Base-by-base conservation (phyloP, 2,113 vertebrate species). In the Quiscalus mexicanus region DNA sequence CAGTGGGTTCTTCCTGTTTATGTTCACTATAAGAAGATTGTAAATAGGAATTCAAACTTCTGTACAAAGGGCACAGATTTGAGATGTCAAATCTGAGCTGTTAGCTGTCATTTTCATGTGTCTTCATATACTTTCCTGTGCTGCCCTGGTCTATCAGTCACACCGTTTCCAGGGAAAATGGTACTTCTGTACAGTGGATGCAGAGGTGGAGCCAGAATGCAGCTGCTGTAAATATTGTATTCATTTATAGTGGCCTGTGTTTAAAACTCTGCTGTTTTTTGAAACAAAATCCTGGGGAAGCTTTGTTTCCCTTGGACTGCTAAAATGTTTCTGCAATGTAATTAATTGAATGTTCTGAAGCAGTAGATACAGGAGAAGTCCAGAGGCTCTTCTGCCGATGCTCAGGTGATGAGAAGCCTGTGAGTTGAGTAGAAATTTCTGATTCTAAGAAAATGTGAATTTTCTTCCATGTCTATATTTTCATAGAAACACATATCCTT, bases 401-500 rank as follows among this genome's bases (percentile, higher is more conserved):
- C 73, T 83, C 28, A 65, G 52, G 78, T 91, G 75, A 24, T 35
- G 90, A 92, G 82, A 73, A 95, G 47, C 9, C 20, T 78, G 33
- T 11, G 31, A 91, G 25, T 49, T 3, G 33, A 94, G 58, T 75
- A 97, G 74, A 87, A 95, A 92, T 71, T 89, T 84, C 71, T 91
- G 56, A 76, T 81, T 96, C 83, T 93, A 95, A 74, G 69, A 73
- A 95, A 94, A 82, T 33, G 27, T 59, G 68, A 71, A 42, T 93
- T 95, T 91, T 93, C 59, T 91, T 87, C 13, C 24, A 30, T 20
- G 18, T 80, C 16, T 77, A 24, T 37, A 39, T 41, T 95, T 82
- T 95, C 67, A 96, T 94, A 58, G 65, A 93, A 83, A 88, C 27
- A 93, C 90, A 90, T 39, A 55, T 23, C 19, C 10, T 56, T 31